These are phyloP conservation scores for Incurvaria masculella DNA, from an alignment of 2,888 invertebrate species.

Conservation along the genomic window DNA sequence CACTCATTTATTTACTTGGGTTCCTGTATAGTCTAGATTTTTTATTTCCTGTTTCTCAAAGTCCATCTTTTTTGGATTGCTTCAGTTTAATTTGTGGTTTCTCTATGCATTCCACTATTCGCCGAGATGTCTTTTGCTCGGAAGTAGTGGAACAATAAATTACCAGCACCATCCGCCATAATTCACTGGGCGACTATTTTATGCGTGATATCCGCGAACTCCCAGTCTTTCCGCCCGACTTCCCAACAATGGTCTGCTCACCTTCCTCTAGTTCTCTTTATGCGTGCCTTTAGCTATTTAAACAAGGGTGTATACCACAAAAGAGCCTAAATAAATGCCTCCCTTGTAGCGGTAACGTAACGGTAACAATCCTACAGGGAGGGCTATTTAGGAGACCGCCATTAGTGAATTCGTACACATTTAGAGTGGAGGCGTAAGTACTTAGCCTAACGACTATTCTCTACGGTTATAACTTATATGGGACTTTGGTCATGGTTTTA, in stretches of 20 bases:
- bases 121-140: too few relatives aligned
- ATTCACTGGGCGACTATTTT: neutral
- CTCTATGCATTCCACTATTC: too few relatives aligned
- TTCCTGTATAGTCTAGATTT: too few relatives aligned
- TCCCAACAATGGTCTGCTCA: neutral
- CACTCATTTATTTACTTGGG: too few relatives aligned
- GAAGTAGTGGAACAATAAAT: neutral
- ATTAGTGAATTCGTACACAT: neutral
- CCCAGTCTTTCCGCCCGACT: neutral
- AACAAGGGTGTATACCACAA: neutral
- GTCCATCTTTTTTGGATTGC: too few relatives aligned
- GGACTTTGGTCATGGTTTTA: too few relatives aligned
- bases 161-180: neutral
- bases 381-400: neutral
- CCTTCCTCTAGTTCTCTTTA: neutral
- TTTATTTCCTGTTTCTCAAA: too few relatives aligned
- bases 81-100: too few relatives aligned
- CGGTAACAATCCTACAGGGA: neutral
- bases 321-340: neutral
- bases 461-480: too few relatives aligned
- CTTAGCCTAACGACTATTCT: too few relatives aligned
- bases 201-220: neutral
- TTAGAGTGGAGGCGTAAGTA: too few relatives aligned
- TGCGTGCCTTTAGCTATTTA: neutral
- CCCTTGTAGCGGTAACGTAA: neutral